phyloP scores from a whole-genome alignment of 2,888 invertebrate species.

The Hanleya hanleyi region DNA sequence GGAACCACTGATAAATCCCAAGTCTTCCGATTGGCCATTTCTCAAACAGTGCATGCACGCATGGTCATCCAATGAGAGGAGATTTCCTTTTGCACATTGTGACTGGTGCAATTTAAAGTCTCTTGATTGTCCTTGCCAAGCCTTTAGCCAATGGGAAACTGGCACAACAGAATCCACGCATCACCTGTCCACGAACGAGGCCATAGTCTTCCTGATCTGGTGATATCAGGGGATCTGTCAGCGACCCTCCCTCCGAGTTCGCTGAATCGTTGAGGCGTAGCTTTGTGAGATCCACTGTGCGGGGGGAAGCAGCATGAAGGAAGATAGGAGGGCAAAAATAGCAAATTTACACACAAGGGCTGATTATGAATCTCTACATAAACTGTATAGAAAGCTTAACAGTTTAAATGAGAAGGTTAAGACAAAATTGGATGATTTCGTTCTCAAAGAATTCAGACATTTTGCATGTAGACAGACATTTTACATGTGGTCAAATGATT shows the following conservation, averaged over 20 bases:
- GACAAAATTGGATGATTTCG: too few species aligned
- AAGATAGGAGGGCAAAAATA: slow-evolving; percentile 1
- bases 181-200: slow-evolving; percentile 53
- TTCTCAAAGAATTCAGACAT: too few species aligned
- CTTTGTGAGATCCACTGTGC: slow-evolving; percentile 70
- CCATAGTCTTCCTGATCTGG: slow-evolving; percentile 67
- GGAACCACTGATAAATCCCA: too few species aligned
- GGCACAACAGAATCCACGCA: slow-evolving; percentile 68
- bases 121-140: slow-evolving; percentile 61
- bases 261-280: slow-evolving; percentile 59
- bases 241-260: slow-evolving; percentile 20
- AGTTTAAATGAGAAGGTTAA: too few species aligned
- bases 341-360: neutral
- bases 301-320: slow-evolving; percentile 19
- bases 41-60: too few species aligned
- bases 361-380: too few species aligned
- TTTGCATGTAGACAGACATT: too few species aligned
- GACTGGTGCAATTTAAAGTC: slow-evolving; percentile 48
- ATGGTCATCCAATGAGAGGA: too few species aligned
- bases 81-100: too few species aligned
- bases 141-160: slow-evolving; percentile 67
- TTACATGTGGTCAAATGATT: too few species aligned
- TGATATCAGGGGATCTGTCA: slow-evolving; percentile 56
- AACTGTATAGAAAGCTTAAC: too few species aligned
- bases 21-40: too few species aligned